Evolutionary conservation across 1,140 invertebrate species (phyloP), one percentile per base, ranked within the genome.

Genomic region (Saccostrea echinata): DNA sequence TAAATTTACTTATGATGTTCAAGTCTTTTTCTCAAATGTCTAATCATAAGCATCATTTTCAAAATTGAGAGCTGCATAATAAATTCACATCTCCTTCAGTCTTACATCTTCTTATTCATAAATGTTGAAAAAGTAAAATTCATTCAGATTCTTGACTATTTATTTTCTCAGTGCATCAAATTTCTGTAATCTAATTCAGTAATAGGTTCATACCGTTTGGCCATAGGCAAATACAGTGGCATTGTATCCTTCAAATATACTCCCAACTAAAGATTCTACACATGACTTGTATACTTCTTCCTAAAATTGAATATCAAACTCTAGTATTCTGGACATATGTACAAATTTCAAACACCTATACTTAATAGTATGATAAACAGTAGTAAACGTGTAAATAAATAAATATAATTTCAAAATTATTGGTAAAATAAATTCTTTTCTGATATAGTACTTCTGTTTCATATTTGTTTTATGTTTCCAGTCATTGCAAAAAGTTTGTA

Each of bases 221-320:
- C 98, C 98, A 95, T 99, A 99, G 0, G 98, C 98, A 92, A 95
- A 95, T 0, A 95, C 94, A 21, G 98, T 99, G 0, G 98, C 97
- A 96, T 99, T 99, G 92, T 98, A 98, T 0, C 97, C 98, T 95
- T 98, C 96, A 94, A 98, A 98, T 68, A 98, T 95, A 93, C 97
- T 97, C 18, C 96, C 95, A 24, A 99, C 96, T 84, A 98, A 96
- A 27, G 95, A 94, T 90, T 97, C 96, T 4, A 99, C 97, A 90
- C 97, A 97, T 8, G 95, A 96, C 27, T 97, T 95, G 94, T 98
- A 99, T 85, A 99, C 96, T 52, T 96, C 95, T 43, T 96, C 95
- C 93, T 94, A 86, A 83, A 51, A 83, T 71, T 11, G n/a, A n/a
- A n/a, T n/a, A n/a, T n/a, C n/a, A n/a, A n/a, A n/a, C n/a, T n/a